phyloP scores from a whole-genome alignment of 2,888 invertebrate genomes.

The Dicroscelio sp. region DNA sequence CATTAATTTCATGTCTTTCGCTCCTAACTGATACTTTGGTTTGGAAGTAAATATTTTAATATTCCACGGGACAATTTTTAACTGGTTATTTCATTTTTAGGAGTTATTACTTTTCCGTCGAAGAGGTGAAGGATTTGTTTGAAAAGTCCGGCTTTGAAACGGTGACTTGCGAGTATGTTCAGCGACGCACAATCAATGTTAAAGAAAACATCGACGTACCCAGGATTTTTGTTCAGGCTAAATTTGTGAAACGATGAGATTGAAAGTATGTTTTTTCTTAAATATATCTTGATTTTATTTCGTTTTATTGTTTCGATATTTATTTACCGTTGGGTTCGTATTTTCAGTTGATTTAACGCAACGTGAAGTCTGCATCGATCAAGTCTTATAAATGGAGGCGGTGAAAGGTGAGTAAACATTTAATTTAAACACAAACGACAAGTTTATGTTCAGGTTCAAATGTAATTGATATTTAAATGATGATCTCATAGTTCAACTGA shows the following conservation, averaged over 20 bases:
- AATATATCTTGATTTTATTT: too few species aligned
- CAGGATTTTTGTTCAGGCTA: slow-evolving; percentile 98
- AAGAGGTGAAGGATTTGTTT: slow-evolving; percentile 94
- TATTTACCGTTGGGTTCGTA: too few species aligned
- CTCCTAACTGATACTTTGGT: slow-evolving; percentile 48
- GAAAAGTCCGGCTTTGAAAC: slow-evolving; percentile 94
- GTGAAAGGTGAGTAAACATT: not conserved
- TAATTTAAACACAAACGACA: not conserved
- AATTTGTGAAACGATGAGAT: slow-evolving; percentile 93
- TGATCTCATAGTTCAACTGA: slow-evolving; percentile 78
- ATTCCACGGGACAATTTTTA: too few species aligned
- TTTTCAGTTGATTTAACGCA: too few species aligned
- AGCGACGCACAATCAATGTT: slow-evolving; percentile 97
- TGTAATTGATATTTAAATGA: slow-evolving; percentile 46
- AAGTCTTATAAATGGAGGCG: not conserved
- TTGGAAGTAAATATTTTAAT: not conserved
- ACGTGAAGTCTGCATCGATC: too few species aligned
- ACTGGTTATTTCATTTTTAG: not conserved
- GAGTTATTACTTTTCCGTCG: slow-evolving; percentile 95
- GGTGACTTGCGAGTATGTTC: slow-evolving; percentile 95
- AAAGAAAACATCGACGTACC: slow-evolving; percentile 98
- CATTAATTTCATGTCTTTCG: slow-evolving; percentile 33
- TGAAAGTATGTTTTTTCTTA: too few species aligned
- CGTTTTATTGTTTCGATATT: too few species aligned
- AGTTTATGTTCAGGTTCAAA: too few species aligned